Evolutionary conservation across 2,113 vertebrate species (phyloP).

Genomic region (Calidris pugnax): DNA sequence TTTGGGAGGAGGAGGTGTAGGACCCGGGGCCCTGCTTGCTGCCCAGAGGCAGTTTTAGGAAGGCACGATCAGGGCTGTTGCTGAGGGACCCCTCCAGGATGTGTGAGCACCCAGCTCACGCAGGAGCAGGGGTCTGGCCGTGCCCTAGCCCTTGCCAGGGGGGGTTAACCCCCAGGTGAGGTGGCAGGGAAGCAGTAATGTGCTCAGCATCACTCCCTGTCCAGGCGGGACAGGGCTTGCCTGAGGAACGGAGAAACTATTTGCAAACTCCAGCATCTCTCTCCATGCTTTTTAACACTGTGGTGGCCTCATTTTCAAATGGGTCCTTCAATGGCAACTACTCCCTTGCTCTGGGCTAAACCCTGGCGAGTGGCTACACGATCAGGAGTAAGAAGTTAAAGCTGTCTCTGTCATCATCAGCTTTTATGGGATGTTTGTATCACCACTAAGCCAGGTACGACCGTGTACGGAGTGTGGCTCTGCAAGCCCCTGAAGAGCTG

Average conservation of each 20-base stretch:
- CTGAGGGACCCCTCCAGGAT: not conserved
- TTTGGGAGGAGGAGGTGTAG: not conserved
- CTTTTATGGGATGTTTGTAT: not conserved
- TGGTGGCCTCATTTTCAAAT: accelerated
- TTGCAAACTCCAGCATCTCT: not conserved
- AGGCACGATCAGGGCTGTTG: accelerated
- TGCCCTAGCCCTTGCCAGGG: not conserved
- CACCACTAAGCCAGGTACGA: not conserved
- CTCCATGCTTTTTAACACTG: not conserved
- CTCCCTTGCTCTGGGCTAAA: not conserved
- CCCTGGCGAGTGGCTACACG: not conserved
- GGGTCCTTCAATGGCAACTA: not conserved
- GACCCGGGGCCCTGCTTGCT: not conserved
- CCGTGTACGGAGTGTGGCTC: accelerated
- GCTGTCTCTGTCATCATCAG: not conserved
- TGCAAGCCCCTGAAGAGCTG: not conserved
- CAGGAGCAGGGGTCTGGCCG: not conserved
- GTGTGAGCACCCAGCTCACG: not conserved
- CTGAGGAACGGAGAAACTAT: not conserved
- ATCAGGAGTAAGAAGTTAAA: not conserved
- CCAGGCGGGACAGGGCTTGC: not conserved
- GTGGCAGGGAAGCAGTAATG: not conserved
- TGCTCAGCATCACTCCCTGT: not conserved
- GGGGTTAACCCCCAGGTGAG: not conserved
- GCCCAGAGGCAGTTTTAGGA: not conserved